Evolutionary conservation across 2,797 vertebrate species (phyloP), one percentile per base, ranked within the genome.

Genomic region (Benthosema pterotum): DNA sequence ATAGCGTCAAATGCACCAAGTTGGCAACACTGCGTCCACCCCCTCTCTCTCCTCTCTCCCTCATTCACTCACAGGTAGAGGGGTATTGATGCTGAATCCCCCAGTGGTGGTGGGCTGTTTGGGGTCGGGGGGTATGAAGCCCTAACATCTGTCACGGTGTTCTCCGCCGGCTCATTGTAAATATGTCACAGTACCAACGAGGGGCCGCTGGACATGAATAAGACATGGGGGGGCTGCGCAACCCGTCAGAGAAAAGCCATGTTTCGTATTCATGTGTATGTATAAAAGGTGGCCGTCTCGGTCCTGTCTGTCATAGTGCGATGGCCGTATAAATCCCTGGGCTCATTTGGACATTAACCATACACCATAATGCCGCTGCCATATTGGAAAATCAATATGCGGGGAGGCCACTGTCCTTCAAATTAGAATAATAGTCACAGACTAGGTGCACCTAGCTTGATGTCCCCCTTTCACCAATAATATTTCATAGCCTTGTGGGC

Each of bases 101-200:
- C 82, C 14, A 48, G 75, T 80, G 71, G 79, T 78, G 61, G 58
- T 72, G 72, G 78, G 67, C 59, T 80, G 79, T 82, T 77, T 74
- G 72, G 74, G 87, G 84, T 91, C 65, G 72, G 60, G 72, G 60
- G 63, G 80, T 71, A 77, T 25, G 2, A 82, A 85, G 76, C 80
- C 73, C 77, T 74, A 89, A 85, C 86, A 91, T 88, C 84, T 90
- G 88, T 88, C 88, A 86, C 59, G 48, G 72, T 67, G 67, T 78
- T 86, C 74, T 80, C 71, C 52, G 17, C 79, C 5, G 69, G 75
- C 78, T 87, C 50, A 52, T 82, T 88, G 84, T 82, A 78, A 89
- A 91, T 83, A 83, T 82, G 85, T 84, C 85, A 82, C 63, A 2
- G 19, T 5, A 54, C 52, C 60, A 32, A 56, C 78, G 65, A 84